phyloP scores from a whole-genome alignment of 2,113 vertebrate species.

The Ariopsis seemanni region DNA sequence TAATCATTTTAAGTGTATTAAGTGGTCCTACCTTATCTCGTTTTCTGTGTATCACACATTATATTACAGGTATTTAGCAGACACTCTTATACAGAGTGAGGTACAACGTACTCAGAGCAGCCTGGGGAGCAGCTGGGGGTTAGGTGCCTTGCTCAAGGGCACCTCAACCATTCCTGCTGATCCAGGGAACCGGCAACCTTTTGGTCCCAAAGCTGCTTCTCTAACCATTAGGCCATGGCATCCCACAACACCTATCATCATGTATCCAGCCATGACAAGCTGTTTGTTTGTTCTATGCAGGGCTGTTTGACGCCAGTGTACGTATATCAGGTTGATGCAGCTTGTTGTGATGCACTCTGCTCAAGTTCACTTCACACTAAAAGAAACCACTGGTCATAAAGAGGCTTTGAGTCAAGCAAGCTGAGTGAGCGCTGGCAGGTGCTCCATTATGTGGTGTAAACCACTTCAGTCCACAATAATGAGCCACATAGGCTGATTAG shows the following conservation, averaged over 20 bases:
- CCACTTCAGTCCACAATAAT: conserved; percentile 47
- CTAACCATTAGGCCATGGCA: too few relatives aligned
- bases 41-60: too few relatives aligned
- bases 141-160: too few relatives aligned
- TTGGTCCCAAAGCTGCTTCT: too few relatives aligned
- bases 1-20: background rate
- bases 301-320: background rate
- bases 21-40: background rate
- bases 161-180: too few relatives aligned
- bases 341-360: background rate
- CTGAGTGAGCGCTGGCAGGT: conserved; percentile 46
- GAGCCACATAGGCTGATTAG: conserved; percentile 40
- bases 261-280: background rate
- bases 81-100: too few relatives aligned
- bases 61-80: too few relatives aligned
- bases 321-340: background rate
- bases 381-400: conserved; percentile 14
- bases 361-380: background rate
- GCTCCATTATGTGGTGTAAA: conserved; percentile 47
- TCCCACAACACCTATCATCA: too few relatives aligned
- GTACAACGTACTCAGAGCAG: too few relatives aligned
- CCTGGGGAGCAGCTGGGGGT: too few relatives aligned
- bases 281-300: background rate
- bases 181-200: too few relatives aligned
- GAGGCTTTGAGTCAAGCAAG: conserved; percentile 10